Evolutionary conservation across 2,113 vertebrate species (phyloP), one percentile per base, ranked within the genome.

Genomic region (Podocnemis expansa): DNA sequence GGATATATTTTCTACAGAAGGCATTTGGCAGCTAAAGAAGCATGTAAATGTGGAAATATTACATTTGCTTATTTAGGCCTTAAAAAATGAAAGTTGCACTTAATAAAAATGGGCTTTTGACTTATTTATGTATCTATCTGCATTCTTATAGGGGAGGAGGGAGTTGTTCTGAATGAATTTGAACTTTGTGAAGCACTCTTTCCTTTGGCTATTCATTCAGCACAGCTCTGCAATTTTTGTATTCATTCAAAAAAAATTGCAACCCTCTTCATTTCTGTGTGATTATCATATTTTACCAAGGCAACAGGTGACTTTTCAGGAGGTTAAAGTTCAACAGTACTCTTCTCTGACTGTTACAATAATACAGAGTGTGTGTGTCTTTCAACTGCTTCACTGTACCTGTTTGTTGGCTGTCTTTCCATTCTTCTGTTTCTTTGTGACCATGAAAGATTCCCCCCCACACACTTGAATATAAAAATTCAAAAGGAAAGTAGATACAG

Each of bases 251-350:
- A 96, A 67, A 97, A 96, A 92, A 96, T 60, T 95, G 90, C 80
- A 94, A 10, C 86, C 70, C 67, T 55, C 38, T 95, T 95, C 89
- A 88, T 93, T 95, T 95, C 70, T 85, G 89, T 92, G 73, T 70
- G 87, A 93, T 95, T 96, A 96, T 95, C 13, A 2, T 89, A 80
- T n/a, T 95, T 94, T 96, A 95, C 93, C 93, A 94, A 95, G n/a
- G 78, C 79, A 96, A 82, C 43, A 45, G 84, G 83, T 94, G 90
- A 97, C 91, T 95, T 94, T 93, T 94, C 16, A 82, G 82, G 88
- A 97, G 70, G 82, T 95, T 88, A 83, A 93, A 98, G 82, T 96
- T 96, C 93, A 92, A 97, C 95, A 96, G 93, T 13, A 67, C 17
- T 89, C 84, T 95, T 93, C 87, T 94, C 92, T n/a, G n/a, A n/a